Evolutionary conservation across 2,113 vertebrate genomes (phyloP).

Genomic region (Coptodon bakossiorum): DNA sequence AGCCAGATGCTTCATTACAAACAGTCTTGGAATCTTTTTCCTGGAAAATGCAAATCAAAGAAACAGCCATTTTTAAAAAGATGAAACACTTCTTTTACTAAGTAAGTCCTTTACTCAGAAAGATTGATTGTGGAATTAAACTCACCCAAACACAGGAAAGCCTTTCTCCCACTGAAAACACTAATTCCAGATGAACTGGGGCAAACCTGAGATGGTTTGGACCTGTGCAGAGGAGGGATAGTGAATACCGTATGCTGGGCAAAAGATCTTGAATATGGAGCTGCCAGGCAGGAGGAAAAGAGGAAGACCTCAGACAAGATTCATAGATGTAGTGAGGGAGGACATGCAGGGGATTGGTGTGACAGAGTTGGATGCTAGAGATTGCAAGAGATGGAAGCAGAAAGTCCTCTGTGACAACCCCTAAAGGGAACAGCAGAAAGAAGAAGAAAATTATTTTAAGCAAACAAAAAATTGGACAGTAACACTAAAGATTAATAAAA

Average conservation of each 20-base stretch:
- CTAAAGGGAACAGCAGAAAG: neutral
- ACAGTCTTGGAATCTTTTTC: neutral
- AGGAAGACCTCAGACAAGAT: too few relatives aligned
- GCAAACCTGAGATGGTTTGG: too few relatives aligned
- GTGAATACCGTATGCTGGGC: too few relatives aligned
- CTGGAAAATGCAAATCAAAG: neutral
- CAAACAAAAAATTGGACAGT: neutral
- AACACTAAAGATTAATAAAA: neutral
- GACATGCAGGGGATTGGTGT: neutral
- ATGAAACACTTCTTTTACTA: neutral
- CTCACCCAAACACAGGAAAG: conserved; percentile 44
- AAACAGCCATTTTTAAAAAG: neutral
- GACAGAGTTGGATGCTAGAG: neutral
- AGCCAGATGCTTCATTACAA: neutral
- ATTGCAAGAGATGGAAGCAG: neutral
- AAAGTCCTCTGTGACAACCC: neutral
- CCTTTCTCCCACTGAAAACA: too few relatives aligned
- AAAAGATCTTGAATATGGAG: too few relatives aligned
- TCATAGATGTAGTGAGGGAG: too few relatives aligned
- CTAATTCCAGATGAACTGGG: too few relatives aligned
- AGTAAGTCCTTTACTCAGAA: neutral
- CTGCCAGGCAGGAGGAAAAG: too few relatives aligned
- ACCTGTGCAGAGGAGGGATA: too few relatives aligned
- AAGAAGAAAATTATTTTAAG: neutral
- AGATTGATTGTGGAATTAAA: conserved; percentile 9